Conservation (phyloP, 1,140 invertebrate genomes). For the Homalodisca vitripennis region DNA sequence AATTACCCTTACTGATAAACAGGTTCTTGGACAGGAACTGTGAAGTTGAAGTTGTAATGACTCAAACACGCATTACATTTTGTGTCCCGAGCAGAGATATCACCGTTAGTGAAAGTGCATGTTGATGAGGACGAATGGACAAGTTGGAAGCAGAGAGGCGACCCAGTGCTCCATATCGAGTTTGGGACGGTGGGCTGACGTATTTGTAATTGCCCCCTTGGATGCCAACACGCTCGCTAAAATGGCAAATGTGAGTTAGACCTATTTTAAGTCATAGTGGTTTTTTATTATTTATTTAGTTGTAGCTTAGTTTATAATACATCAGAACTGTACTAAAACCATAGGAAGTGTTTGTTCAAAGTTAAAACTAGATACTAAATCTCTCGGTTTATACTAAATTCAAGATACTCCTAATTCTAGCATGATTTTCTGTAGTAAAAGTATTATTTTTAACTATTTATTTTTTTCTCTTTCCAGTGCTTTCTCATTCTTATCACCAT, state of each 20-base stretch:
- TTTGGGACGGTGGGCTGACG: slow-evolving; percentile 94
- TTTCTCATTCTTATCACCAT: no score
- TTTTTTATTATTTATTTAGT: no score
- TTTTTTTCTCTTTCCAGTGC: no score
- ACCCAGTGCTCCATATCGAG: slow-evolving; percentile 97
- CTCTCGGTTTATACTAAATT: no score
- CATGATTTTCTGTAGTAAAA: no score
- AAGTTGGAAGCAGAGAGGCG: slow-evolving; percentile 85
- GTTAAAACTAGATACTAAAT: no score
- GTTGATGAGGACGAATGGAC: slow-evolving; percentile 90
- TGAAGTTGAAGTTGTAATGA: slow-evolving; percentile 75
- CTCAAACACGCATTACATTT: slow-evolving; percentile 87
- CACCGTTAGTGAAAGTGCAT: slow-evolving; percentile 57
- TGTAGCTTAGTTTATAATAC: no score
- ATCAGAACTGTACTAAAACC: no score
- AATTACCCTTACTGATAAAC: slow-evolving; percentile 56
- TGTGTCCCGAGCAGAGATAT: slow-evolving; percentile 63
- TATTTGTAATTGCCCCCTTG: slow-evolving; percentile 90
- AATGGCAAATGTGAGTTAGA: slow-evolving; percentile 70
- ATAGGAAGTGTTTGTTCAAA: no score
- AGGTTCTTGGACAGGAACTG: slow-evolving; percentile 35
- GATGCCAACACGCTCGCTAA: slow-evolving; percentile 98
- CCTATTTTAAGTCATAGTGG: no score
- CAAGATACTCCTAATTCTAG: no score
- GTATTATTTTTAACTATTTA: no score